Evolutionary conservation across 2,113 vertebrate genomes (phyloP).

Genomic region (Alectura lathami): DNA sequence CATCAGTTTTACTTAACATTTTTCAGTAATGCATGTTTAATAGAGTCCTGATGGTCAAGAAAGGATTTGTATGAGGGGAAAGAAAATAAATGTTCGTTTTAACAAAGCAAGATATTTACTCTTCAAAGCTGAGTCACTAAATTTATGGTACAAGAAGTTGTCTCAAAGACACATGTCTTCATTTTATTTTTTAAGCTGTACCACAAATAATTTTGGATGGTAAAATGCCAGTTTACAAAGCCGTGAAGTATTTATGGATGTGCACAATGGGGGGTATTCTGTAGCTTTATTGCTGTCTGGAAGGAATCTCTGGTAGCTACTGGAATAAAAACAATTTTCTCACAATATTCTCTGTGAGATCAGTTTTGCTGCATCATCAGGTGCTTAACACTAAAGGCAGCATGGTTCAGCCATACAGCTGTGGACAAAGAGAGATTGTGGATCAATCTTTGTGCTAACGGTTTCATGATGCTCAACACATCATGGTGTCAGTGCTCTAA

Average conservation of each 20-base stretch:
- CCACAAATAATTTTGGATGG: background rate
- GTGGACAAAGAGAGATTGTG: background rate
- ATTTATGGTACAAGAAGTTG: slow-evolving; percentile 19
- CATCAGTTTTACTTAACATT: background rate
- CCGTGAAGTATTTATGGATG: background rate
- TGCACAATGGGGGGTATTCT: background rate
- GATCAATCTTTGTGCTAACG: background rate
- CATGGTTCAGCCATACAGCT: background rate
- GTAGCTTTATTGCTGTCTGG: background rate
- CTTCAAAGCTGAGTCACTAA: slow-evolving; percentile 57
- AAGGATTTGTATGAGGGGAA: slow-evolving; percentile 2
- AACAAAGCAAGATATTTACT: slow-evolving; percentile 60
- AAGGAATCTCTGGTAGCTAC: background rate
- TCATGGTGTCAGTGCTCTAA: background rate
- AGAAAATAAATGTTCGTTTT: slow-evolving; percentile 59
- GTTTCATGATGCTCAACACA: background rate
- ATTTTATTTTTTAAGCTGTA: background rate
- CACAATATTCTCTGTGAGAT: background rate
- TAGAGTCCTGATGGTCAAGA: slow-evolving; percentile 53
- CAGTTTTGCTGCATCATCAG: background rate
- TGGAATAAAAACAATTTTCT: background rate
- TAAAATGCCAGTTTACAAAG: background rate
- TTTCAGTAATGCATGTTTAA: slow-evolving; percentile 52
- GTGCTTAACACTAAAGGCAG: background rate
- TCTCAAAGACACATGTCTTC: background rate